phyloP scores from a whole-genome alignment of 2,888 invertebrate species.

The Emmelina monodactyla region DNA sequence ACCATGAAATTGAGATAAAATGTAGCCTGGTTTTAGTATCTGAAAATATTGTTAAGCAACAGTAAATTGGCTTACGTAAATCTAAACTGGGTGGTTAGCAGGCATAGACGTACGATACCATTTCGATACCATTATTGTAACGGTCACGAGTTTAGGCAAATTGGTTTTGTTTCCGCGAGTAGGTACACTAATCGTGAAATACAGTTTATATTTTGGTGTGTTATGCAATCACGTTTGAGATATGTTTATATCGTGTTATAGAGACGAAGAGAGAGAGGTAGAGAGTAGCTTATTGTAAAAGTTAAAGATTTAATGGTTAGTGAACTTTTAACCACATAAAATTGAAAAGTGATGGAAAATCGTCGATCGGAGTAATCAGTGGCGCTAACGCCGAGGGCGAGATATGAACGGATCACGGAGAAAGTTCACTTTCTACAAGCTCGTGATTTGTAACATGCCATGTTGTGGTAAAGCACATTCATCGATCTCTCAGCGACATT shows the following conservation, averaged over 20 bases:
- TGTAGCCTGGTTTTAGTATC: no score
- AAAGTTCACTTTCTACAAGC: slow-evolving; percentile 11
- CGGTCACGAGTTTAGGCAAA: slow-evolving; percentile 4
- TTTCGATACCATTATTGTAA: background rate
- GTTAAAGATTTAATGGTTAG: no score
- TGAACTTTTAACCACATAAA: no score
- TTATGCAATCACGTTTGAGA: background rate
- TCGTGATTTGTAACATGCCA: background rate
- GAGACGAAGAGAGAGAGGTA: no score
- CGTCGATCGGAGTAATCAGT: no score
- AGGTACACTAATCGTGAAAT: slow-evolving; percentile 1
- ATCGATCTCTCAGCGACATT: background rate
- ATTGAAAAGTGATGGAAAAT: no score
- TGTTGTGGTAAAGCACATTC: background rate
- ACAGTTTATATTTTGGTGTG: background rate
- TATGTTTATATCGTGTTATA: no score
- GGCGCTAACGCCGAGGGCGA: no score
- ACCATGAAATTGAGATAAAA: no score
- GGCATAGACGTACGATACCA: background rate
- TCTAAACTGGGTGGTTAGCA: background rate
- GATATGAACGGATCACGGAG: slow-evolving; percentile 11
- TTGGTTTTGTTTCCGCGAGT: background rate
- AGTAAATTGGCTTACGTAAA: slow-evolving; percentile 4
- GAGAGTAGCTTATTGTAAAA: no score
- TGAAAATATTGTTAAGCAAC: background rate